Evolutionary conservation across 2,797 vertebrate species (phyloP), one percentile per base, ranked within the genome.

Genomic region (Graptemys geographica): DNA sequence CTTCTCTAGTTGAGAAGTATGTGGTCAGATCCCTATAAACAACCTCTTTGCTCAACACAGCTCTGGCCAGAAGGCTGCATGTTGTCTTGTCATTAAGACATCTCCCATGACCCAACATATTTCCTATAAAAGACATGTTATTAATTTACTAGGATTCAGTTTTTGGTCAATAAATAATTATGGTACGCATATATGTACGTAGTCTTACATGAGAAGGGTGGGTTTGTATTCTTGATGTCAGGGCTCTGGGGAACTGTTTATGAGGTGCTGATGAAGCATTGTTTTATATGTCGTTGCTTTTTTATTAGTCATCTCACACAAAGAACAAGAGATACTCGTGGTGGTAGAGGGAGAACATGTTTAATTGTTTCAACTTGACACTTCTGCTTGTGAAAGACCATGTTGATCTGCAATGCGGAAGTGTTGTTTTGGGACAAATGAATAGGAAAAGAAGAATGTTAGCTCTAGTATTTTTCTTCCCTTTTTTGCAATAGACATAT

Each of bases 401-500:
- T 5, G 21, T 41, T 72, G 69, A 72, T 37, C 19, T 23, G 37
- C 69, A 41, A 41, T 41, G 37, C 2, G 11, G 37, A 41, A 72
- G 37, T 72, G 18, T 72, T 72, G n/a, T 9, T 41, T 41, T 37
- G 23, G 69, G 69, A 37, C n/a, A 41, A 23, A 41, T 25, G 11
- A 3, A 72, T 10, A 23, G 69, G 65, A 8, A 69, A 69, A 41
- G 10, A 2, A 19, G 16, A n/a, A 65, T 1, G 83, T 86, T 82
- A 80, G 18, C 13, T 25, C 84, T 47, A 87, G 3, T 28, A 52
- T 4, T 5, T 3, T 4, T 1, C n/a, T 72, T 92, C 51, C 27
- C 41, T 57, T 3, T n/a, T 85, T 37, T 41, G 23, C 1, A 25
- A 3, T 0, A 1, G 2, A 4, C 2, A 47, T 65, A 13, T 27